Evolutionary conservation across 2,797 vertebrate species (phyloP).

Genomic region (Dryobates pubescens): DNA sequence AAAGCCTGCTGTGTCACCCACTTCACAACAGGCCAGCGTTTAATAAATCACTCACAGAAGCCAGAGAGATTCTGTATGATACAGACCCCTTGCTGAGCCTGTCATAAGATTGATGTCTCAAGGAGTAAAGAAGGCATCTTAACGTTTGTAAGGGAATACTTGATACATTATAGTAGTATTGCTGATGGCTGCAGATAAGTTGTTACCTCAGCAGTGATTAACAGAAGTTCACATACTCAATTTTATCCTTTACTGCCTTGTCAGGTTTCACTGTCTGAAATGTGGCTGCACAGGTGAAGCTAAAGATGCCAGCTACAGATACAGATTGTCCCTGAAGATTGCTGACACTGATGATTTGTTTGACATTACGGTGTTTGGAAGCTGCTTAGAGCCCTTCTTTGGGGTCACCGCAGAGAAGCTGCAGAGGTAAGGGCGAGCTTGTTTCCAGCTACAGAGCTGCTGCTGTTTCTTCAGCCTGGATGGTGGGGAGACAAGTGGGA

Average conservation of each 20-base stretch:
- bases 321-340: conserved; percentile 86
- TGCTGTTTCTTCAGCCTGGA: background rate
- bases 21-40: background rate
- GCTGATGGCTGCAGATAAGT: background rate
- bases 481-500: background rate
- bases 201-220: background rate
- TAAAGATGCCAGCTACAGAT: conserved; percentile 83
- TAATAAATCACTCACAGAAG: background rate
- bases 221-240: background rate
- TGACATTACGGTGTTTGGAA: conserved; percentile 90
- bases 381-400: conserved; percentile 89
- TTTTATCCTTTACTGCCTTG: background rate
- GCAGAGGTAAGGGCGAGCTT: conserved; percentile 81
- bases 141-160: background rate
- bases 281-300: conserved; percentile 82
- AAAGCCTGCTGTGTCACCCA: background rate
- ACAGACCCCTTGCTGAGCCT: background rate
- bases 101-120: background rate
- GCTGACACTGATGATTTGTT: conserved; percentile 80
- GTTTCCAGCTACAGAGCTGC: background rate
- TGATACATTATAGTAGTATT: background rate
- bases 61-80: background rate
- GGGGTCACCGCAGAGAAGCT: conserved; percentile 85
- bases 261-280: conserved; percentile 85
- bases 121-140: background rate